phyloP scores from a whole-genome alignment of 2,888 invertebrate genomes.

The Fragum sueziense region DNA sequence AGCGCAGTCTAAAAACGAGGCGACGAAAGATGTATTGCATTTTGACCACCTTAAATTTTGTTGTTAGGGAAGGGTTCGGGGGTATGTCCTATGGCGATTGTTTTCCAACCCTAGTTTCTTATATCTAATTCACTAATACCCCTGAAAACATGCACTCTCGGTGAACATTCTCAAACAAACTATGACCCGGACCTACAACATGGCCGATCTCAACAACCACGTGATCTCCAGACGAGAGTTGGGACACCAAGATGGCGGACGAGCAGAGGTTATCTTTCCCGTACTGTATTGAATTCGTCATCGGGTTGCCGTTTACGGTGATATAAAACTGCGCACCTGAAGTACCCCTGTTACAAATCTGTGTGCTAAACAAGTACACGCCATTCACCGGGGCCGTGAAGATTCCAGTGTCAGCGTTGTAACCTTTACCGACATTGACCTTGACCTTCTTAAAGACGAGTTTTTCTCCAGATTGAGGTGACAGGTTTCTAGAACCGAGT shows the following conservation, averaged over 20 bases:
- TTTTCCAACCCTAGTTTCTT: too few relatives aligned
- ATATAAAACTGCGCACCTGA: neutral
- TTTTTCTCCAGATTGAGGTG: neutral
- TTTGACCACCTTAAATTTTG: too few relatives aligned
- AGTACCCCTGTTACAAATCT: neutral
- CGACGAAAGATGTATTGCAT: too few relatives aligned
- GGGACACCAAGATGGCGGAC: neutral
- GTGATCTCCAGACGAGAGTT: neutral
- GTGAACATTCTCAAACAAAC: neutral
- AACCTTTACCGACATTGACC: neutral
- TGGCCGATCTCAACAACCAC: neutral
- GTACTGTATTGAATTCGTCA: neutral
- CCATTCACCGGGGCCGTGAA: conserved; percentile 2
- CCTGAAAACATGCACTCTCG: conserved; percentile 13
- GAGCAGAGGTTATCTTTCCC: neutral
- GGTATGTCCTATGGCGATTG: too few relatives aligned
- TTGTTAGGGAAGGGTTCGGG: too few relatives aligned
- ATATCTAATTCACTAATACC: neutral
- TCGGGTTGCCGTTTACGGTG: neutral
- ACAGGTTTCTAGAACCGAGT: neutral
- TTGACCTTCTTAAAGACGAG: neutral
- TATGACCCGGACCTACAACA: neutral
- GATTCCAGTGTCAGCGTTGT: neutral
- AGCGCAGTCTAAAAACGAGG: too few relatives aligned
- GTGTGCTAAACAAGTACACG: neutral